Conservation (phyloP, 2,888 invertebrate genomes). For the Drosophila nr. perissopoda region DNA sequence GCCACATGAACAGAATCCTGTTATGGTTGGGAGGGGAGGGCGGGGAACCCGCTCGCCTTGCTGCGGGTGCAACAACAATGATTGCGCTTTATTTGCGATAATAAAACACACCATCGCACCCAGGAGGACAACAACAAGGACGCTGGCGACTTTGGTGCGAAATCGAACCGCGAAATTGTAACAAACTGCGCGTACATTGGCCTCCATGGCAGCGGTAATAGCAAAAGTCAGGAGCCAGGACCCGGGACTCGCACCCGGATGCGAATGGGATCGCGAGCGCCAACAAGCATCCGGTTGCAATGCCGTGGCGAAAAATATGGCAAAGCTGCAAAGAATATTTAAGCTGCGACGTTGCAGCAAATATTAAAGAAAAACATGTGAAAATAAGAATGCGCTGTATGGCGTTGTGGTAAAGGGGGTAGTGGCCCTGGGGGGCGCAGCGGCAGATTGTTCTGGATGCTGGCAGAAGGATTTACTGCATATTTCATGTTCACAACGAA, state of each 20-base stretch:
- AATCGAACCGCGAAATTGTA: slow-evolving; percentile 78
- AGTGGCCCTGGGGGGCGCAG: neutral
- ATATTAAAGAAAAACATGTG: slow-evolving; percentile 78
- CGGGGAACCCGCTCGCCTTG: slow-evolving; percentile 27
- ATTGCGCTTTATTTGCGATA: slow-evolving; percentile 82
- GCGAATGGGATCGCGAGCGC: slow-evolving; percentile 27
- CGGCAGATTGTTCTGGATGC: slow-evolving; percentile 53
- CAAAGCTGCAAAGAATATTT: slow-evolving; percentile 71
- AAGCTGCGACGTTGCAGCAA: slow-evolving; percentile 75
- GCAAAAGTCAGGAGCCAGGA: slow-evolving; percentile 71
- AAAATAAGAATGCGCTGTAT: slow-evolving; percentile 40
- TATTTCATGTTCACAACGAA: slow-evolving; percentile 85
- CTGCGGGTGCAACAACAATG: slow-evolving; percentile 77
- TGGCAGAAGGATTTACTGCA: slow-evolving; percentile 85
- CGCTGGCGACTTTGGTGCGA: slow-evolving; percentile 50
- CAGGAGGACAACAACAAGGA: slow-evolving; percentile 44
- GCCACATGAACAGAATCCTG: slow-evolving; percentile 65
- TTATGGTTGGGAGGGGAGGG: slow-evolving; percentile 15
- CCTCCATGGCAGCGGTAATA: slow-evolving; percentile 55
- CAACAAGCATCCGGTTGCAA: slow-evolving; percentile 39
- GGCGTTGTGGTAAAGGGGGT: neutral
- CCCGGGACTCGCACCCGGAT: slow-evolving; percentile 21
- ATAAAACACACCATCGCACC: slow-evolving; percentile 80
- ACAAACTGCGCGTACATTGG: slow-evolving; percentile 78
- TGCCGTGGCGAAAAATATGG: slow-evolving; percentile 60